These are phyloP conservation scores for Frieseomelitta varia DNA, from an alignment of 1,140 invertebrate genomes.

Conservation along the genomic window DNA sequence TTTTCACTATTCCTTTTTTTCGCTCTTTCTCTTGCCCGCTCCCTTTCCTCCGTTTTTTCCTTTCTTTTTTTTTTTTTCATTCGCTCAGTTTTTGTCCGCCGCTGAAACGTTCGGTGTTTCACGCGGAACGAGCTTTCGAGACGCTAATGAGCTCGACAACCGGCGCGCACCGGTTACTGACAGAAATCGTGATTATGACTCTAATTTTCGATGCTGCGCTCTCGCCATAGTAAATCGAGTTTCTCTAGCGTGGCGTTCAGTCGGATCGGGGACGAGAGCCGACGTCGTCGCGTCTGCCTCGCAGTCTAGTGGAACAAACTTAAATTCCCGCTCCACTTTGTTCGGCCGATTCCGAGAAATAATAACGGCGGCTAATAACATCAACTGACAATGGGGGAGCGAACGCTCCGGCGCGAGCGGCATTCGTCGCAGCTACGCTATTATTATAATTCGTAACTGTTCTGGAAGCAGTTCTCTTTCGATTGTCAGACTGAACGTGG, in stretches of 20 bases:
- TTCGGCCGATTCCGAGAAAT: neutral
- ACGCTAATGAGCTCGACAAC: conserved; percentile 9
- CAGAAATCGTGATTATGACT: neutral
- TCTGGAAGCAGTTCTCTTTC: neutral
- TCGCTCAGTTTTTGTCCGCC: neutral
- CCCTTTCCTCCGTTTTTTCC: neutral
- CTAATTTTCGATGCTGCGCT: neutral
- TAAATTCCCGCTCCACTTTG: neutral
- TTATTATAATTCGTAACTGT: neutral
- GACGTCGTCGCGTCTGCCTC: neutral
- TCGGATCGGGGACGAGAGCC: neutral
- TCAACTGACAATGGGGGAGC: neutral
- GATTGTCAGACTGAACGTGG: neutral
- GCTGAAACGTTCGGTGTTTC: neutral
- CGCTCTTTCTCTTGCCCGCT: neutral
- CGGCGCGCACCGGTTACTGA: neutral
- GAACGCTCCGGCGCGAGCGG: neutral
- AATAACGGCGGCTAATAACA: neutral
- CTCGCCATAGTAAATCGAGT: neutral
- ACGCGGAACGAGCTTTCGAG: neutral
- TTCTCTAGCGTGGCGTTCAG: neutral
- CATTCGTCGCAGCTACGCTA: neutral
- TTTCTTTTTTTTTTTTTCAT: neutral
- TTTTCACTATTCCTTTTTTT: neutral
- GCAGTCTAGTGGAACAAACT: neutral